Evolutionary conservation across 1,140 invertebrate species (phyloP), one percentile per base, ranked within the genome.

Genomic region (Pemphigus obesinymphae): DNA sequence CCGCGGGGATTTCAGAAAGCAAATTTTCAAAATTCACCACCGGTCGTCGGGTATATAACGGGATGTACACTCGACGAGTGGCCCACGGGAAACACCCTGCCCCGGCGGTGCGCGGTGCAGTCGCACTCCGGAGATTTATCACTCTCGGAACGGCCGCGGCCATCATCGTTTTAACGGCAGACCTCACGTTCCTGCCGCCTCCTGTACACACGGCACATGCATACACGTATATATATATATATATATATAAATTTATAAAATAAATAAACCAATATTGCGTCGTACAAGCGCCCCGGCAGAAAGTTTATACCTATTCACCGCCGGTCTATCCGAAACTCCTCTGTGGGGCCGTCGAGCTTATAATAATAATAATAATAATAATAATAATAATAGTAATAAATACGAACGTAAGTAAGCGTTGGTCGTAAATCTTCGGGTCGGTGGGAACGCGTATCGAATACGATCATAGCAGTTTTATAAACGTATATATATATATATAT

Each of bases 381-480:
- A 48, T 72, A 72, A 50, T 73, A 50, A 73, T 45, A 48, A 29
- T 20, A 29, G 17, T 50, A 31, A 70, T 29, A 50, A 48, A 48
- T 73, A 50, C 26, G 17, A 34, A 50, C 34, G 37, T n/a, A 13
- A 70, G 26, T 31, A 48, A 73, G 26, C 70, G 70, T 15, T 31
- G 45, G 31, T 50, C 70, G 70, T 73, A 73, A 73, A 73, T 73
- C 70, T 43, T 73, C 70, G 70, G 8, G 43, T 73, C 70, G 70
- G 70, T 48, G 70, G 8, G 26, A n/a, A 73, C 70, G 70, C 70
- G 70, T 50, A 50, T 73, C 70, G 70, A 73, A 73, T 73, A 73
- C 70, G 45, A 73, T 50, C 70, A 15, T 26, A 20, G 68, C 43
- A 31, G 34, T 70, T n/a, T n/a, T n/a, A 26, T 26, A 37, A 68